Evolutionary conservation across 1,140 invertebrate species (phyloP), one percentile per base, ranked within the genome.

Genomic region (Macrotrachela quadricornifera): DNA sequence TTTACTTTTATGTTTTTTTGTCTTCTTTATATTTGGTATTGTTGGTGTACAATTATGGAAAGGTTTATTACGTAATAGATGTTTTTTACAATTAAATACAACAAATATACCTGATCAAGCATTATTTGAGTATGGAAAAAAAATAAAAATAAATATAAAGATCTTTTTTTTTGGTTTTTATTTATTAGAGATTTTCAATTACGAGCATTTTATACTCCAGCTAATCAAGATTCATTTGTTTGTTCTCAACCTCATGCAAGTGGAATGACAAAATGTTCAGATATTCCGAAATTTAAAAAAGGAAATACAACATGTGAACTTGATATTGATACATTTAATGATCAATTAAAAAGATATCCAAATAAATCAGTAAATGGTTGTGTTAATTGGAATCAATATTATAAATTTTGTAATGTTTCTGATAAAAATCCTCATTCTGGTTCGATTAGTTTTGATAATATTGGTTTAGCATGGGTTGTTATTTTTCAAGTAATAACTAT

Each of bases 1-100:
- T 37, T 75, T 99, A 50, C 76, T 99, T 42, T 74, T 99, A 42
- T 97, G 92, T 73, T 99, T 99, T 76, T 99, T 99, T 74, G 91
- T 97, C 41, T 99, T 99, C 78, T 99, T 99, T 77, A 97, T 97
- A 66, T 99, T 99, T 67, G 92, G 94, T 46, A 99, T 99, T 63
- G 84, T 99, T 56, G 94, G 92, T 1, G 94, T 99, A 13, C 94
- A 99, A 69, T 75, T 99, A 12, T 99, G 94, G 94, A 85, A 92
- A 62, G 92, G 92, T 6, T 83, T 95, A 39, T 73, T 96, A 39
- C 73, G 88, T 51, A 87, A 95, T 65, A 76, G 91, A 43, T 96
- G 91, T 68, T 87, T 83, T 64, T 74, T 59, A 58, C 42, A 51
- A 42, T 57, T 44, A 15, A 42, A 47, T 45, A 13, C 30, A 15